A percentile compares a stretch with the other conserved stretches of the same genome.
Conservation (phyloP, 2,797 vertebrate species). For the Geotrypetes seraphini region DNA sequence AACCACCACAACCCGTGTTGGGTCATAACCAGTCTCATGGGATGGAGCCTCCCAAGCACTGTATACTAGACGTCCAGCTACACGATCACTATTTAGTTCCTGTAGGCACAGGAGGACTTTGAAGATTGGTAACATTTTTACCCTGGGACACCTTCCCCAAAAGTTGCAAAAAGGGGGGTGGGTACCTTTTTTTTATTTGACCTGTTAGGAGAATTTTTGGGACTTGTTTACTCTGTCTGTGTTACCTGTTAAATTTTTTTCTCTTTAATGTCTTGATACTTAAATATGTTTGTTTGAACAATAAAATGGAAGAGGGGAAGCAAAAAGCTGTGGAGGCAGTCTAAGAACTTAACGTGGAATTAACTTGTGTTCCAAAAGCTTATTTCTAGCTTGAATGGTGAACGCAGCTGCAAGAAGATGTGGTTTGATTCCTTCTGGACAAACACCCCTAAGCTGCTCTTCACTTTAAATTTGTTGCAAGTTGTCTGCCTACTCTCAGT, state of each 20-base stretch:
- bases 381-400: no score
- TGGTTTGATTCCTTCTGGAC: conserved; percentile 25
- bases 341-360: no score
- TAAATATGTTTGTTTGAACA: no score
- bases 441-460: background rate
- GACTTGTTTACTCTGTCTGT: conserved; percentile 22
- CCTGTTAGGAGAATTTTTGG: conserved; percentile 26
- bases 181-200: no score
- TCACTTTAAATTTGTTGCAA: conserved; percentile 15
- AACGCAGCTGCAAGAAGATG: no score
- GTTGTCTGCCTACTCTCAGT: conserved; percentile 6
- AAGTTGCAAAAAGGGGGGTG: no score
- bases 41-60: conserved; percentile 12
- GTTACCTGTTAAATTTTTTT: conserved; percentile 27
- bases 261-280: no score
- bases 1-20: conserved; percentile 90
- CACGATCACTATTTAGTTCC: conserved; percentile 29
- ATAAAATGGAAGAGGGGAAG: no score
- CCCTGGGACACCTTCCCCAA: conserved; percentile 8
- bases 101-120: conserved; percentile 46
- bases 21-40: conserved; percentile 66
- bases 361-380: no score
- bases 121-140: conserved; percentile 38
- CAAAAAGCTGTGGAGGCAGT: no score
- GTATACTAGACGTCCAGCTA: conserved; percentile 22